Percentiles rank a stretch among this genome's conserved stretches.
phyloP scores from a whole-genome alignment of 2,797 vertebrate genomes.

The Cyclopterus lumpus region DNA sequence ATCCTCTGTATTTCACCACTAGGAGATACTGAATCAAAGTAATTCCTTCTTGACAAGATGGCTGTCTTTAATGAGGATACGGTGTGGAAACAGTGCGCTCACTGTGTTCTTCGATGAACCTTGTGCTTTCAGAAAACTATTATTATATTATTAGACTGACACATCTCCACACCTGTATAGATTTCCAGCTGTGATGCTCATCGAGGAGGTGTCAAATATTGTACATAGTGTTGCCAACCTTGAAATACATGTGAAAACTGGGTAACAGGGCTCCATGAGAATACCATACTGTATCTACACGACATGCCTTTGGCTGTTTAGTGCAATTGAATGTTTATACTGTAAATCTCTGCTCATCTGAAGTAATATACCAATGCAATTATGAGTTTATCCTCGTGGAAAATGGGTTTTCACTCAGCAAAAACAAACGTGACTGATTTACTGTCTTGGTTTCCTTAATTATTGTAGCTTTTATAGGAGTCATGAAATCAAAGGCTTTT shows the following conservation, averaged over 20 bases:
- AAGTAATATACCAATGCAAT: background rate
- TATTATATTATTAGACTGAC: background rate
- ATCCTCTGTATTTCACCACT: conserved; percentile 27
- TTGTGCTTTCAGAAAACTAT: background rate
- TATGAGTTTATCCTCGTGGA: background rate
- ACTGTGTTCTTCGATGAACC: background rate
- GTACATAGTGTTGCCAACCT: background rate
- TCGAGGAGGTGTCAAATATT: background rate
- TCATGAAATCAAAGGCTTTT: background rate
- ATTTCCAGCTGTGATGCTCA: background rate
- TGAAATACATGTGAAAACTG: conserved; percentile 34
- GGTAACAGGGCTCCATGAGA: conserved; percentile 25
- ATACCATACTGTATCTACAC: conserved; percentile 9
- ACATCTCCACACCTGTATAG: background rate
- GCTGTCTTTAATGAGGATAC: background rate
- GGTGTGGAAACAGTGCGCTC: background rate
- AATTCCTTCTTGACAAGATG: conserved; percentile 16
- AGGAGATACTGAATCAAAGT: conserved; percentile 5
- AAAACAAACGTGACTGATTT: background rate
- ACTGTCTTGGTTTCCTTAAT: conserved; percentile 18
- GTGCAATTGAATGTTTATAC: background rate
- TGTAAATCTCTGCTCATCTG: conserved; percentile 21
- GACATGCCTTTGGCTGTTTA: conserved; percentile 28
- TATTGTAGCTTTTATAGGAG: conserved; percentile 9
- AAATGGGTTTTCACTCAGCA: background rate